These are phyloP conservation scores for Alectoris magna DNA, from an alignment of 2,797 vertebrate species.

Conservation along the genomic window DNA sequence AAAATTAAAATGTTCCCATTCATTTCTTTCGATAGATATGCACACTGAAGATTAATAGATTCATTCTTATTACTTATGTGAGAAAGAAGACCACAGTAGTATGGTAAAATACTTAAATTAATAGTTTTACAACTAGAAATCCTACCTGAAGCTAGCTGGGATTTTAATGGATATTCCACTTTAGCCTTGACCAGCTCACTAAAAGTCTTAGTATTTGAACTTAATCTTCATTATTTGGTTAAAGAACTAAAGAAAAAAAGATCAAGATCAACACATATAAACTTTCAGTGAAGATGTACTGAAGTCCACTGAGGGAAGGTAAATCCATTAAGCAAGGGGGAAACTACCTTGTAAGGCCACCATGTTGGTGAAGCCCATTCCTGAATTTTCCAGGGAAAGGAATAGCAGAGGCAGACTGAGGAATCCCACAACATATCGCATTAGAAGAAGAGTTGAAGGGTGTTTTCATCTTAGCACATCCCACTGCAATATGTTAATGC, in stretches of 20 bases:
- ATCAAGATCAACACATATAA: neutral
- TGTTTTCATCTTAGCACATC: neutral
- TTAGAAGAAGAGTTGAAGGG: neutral
- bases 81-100: neutral
- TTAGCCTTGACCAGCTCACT: neutral
- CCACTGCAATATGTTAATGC: neutral
- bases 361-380: neutral
- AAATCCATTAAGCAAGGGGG: neutral
- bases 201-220: neutral
- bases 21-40: slow-evolving; percentile 30
- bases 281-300: neutral
- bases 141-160: neutral
- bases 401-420: neutral
- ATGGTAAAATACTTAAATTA: neutral
- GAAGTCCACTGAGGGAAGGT: neutral
- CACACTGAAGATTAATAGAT: slow-evolving; percentile 34
- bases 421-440: rapidly evolving
- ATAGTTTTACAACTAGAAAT: neutral
- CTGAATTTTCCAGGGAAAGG: neutral
- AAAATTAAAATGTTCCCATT: slow-evolving; percentile 55
- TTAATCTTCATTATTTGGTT: neutral
- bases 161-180: neutral
- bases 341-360: neutral
- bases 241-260: neutral
- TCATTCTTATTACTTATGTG: neutral